phyloP scores from a whole-genome alignment of 2,888 invertebrate genomes.

The Drosophila meridiana region DNA sequence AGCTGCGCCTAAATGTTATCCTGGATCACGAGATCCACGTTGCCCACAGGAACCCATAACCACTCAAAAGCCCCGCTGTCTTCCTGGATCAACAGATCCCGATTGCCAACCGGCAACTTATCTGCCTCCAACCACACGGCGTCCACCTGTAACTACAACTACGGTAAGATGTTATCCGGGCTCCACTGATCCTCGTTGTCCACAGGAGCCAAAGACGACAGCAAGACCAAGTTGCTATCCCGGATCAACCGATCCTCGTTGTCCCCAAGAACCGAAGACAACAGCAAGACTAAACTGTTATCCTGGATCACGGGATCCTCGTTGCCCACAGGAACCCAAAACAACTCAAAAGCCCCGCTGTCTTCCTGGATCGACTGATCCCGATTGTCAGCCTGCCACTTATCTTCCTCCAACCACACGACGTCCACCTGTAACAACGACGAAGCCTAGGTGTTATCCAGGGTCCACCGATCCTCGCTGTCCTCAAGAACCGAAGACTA shows the following conservation, averaged over 20 bases:
- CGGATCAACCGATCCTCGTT: background rate
- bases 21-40: slow-evolving; percentile 30
- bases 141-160: background rate
- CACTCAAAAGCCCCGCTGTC: background rate
- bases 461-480: slow-evolving; percentile 64
- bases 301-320: slow-evolving; percentile 26
- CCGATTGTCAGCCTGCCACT: slow-evolving; percentile 26
- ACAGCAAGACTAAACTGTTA: slow-evolving; percentile 14
- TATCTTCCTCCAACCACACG: slow-evolving; percentile 3
- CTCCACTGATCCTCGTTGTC: background rate
- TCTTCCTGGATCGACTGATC: slow-evolving; percentile 79
- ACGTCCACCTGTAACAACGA: slow-evolving; percentile 3
- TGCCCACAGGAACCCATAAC: slow-evolving; percentile 1
- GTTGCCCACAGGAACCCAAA: slow-evolving; percentile 14
- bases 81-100: slow-evolving; percentile 9
- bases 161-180: background rate
- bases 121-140: background rate
- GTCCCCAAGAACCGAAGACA: background rate
- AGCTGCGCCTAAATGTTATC: background rate
- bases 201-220: background rate
- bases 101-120: slow-evolving; percentile 16
- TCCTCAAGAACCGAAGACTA: slow-evolving; percentile 15
- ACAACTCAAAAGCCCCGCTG: slow-evolving; percentile 28
- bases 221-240: background rate
- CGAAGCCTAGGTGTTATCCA: slow-evolving; percentile 56